Base-by-base conservation (phyloP, 2,888 invertebrate species). In the Sylvicola fuscatus region DNA sequence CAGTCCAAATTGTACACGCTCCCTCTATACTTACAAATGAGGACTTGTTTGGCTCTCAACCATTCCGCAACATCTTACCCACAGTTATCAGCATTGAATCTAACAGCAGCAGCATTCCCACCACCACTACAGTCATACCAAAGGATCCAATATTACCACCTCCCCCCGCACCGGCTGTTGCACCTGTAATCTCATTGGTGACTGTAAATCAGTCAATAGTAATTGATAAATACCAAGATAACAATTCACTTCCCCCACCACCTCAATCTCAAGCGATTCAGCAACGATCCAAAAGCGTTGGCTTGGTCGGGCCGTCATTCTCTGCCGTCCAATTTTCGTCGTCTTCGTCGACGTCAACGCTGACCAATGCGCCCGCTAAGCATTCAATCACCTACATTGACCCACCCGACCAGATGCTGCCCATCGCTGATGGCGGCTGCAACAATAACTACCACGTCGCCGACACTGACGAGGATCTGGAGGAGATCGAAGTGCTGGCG, bases 201-300 rank as follows among this genome's bases (percentile, higher is more conserved):
- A 56, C 58, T 35, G 50, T 58, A 31, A 58, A 58, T 45, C 56
- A 58, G 40, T 54, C 58, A 38, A 56, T 58, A 39, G 54, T 57
- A 31, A 31, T 27, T 16, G 27, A 36, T 17, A 30, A 31, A 21
- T 12, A 38, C 51, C 53, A 26, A 16, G 12, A 16, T 31, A 28
- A 32, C n/a, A 14, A 29, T 8, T 29, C 14, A n/a, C 14, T n/a
- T 35, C 13, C 6, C 32, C n/a, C 12, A 27, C 28, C 10, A 12
- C 34, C 5, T 13, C 15, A 27, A 31, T 16, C 15, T 26, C 14
- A 32, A 17, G n/a, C 15, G 4, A 33, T 5, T 33, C 21, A 21
- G 8, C 21, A 21, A 8, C 21, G 21, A 4, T 21, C 21, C 21
- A 21, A 21, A 21, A 21, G 21, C 8, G 21, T 21, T 4, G 4